A percentile compares a stretch with the other conserved stretches of the same genome.
These are phyloP conservation scores for Trinectes maculatus DNA, from an alignment of 2,113 vertebrate genomes.

Conservation along the genomic window DNA sequence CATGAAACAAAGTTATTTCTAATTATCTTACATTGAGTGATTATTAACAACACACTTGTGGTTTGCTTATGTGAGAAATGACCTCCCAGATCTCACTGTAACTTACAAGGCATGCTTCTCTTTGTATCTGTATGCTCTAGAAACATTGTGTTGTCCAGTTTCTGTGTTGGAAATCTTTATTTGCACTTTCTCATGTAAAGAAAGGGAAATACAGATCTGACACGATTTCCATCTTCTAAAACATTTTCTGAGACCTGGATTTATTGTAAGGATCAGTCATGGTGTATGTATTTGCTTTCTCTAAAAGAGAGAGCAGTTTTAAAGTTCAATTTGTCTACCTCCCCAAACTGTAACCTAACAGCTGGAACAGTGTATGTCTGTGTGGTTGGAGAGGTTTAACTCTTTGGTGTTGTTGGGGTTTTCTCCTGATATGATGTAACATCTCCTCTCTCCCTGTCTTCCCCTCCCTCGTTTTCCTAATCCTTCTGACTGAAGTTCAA, in stretches of 20 bases:
- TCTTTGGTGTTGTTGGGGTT: slow-evolving; percentile 55
- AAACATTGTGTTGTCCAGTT: not conserved
- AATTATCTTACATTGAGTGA: too few relatives aligned
- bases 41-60: too few relatives aligned
- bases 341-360: slow-evolving; percentile 10
- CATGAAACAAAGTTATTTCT: too few relatives aligned
- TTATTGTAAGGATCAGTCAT: not conserved
- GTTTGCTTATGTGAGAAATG: too few relatives aligned
- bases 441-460: slow-evolving; percentile 50
- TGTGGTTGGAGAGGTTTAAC: slow-evolving; percentile 40
- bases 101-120: slow-evolving; percentile 32
- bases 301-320: slow-evolving; percentile 18
- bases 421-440: slow-evolving; percentile 63
- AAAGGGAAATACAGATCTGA: slow-evolving; percentile 61
- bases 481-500: slow-evolving; percentile 74
- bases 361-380: slow-evolving; percentile 20
- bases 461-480: slow-evolving; percentile 44
- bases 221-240: slow-evolving; percentile 35
- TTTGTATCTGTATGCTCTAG: not conserved
- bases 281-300: slow-evolving; percentile 23
- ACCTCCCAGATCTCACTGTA: not conserved
- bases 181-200: slow-evolving; percentile 31
- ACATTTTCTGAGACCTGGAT: slow-evolving; percentile 10
- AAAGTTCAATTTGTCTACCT: slow-evolving; percentile 14
- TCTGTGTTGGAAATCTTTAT: slow-evolving; percentile 59